Evolutionary conservation across 2,113 vertebrate species (phyloP), one percentile per base, ranked within the genome.

Genomic region (Podarcis cretensis): DNA sequence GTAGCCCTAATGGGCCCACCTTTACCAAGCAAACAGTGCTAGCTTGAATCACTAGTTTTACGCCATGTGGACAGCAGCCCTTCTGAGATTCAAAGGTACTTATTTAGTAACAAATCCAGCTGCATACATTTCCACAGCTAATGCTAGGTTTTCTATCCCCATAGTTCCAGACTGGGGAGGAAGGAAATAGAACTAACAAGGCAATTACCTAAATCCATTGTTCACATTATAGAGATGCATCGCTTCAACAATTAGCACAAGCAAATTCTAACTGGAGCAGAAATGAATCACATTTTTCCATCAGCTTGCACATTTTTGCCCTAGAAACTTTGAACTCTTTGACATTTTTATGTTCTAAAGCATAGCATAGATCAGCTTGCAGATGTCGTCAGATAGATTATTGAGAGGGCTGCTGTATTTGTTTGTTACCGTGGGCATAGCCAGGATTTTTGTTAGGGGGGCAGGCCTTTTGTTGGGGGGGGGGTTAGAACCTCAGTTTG

Each of bases 261-360:
- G 0, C 2, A 92, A 90, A 92, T 81, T 89, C 30, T 86, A 94
- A 94, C 84, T 92, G 93, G 95, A 95, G 93, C 95, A 95, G 92
- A 95, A 95, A 91, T 73, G 91, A 95, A 93, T 94, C 89, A 85
- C 77, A 90, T 95, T 84, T 94, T 94, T 94, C 93, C 94, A 93
- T 89, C 43, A 91, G 87, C 92, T 76, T 93, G 93, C 93, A 92
- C 93, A 91, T 59, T 77, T 69, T 91, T 93, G 91, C 91, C 93
- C 93, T 86, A 65, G 89, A 93, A 94, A 90, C 77, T 91, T 89
- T 92, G 87, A 87, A 43, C 32, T 3, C 3, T 86, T 89, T 92
- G 87, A 86, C 91, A 94, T 94, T 95, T 94, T 82, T 54, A 86
- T 85, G 65, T 93, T 84, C 86, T 92, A 80, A 78, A 89, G 32